Evolutionary conservation across 2,113 vertebrate genomes (phyloP), one percentile per base, ranked within the genome.

Genomic region (Zosterops lateralis): DNA sequence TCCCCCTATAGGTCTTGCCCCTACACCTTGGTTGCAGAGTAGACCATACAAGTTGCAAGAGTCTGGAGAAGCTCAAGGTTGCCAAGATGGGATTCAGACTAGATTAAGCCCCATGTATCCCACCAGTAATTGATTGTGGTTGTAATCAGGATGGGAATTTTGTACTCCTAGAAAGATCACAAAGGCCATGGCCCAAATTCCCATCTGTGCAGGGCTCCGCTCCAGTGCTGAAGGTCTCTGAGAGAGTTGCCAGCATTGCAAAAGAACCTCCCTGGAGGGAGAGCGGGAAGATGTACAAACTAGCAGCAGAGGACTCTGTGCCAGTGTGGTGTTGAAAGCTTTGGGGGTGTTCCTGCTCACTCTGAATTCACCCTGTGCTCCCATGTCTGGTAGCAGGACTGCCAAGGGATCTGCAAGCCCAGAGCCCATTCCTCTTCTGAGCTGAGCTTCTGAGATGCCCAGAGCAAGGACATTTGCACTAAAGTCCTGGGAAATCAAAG

Each of bases 241-340:
- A 93, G 81, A 91, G 57, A 79, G 29, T 68, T 96, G 88, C 95
- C 96, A 96, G 64, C 56, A 94, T 96, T 96, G 92, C 96, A 96
- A 96, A 96, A 96, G 58, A 73, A 67, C 18, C 47, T 94, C 1
- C 2, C 72, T 77, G 82, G 29, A 88, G 38, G 26, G 75, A 94
- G 67, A 91, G 34, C 1, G 3, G 66, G 66, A 94, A 79, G 56
- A 93, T 25, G 45, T 38, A 66, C 36, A 38, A 72, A 79, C 62
- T 45, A 82, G 28, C 34, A 61, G 36, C 62, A 38, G 36, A 90
- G 26, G 4, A 76, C 5, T 29, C 8, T 61, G 54, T 70, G 45
- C 78, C 7, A 1, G 70, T 82, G 66, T 54, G 15, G 22, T 34
- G 38, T 26, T 0, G 1, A 91, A 87, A 91, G 44, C 26, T 40